These are phyloP conservation scores for Ibycter americanus DNA, from an alignment of 2,797 vertebrate genomes.

Conservation along the genomic window DNA sequence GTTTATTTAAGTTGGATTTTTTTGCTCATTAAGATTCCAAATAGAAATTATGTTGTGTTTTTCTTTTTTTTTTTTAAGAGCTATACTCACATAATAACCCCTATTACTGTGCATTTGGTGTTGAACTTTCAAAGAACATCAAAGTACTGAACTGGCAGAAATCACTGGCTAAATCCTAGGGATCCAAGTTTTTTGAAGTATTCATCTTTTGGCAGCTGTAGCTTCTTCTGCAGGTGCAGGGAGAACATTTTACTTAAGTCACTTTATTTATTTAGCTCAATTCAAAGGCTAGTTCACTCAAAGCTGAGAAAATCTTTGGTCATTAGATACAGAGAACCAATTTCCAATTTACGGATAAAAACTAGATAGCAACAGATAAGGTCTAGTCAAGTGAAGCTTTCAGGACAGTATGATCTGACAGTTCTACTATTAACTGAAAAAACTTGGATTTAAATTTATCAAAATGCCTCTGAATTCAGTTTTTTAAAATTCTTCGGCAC, in stretches of 20 bases:
- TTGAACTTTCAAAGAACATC: constrained; percentile 46
- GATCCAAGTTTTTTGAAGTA: constrained; percentile 31
- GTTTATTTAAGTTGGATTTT: neutral
- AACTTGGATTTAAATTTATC: neutral
- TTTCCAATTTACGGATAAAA: constrained; percentile 18
- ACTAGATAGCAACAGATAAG: neutral
- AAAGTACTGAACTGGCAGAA: constrained; percentile 39
- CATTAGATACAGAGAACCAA: constrained; percentile 31
- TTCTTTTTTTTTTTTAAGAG: neutral
- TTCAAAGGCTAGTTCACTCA: constrained; percentile 43
- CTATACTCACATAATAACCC: neutral
- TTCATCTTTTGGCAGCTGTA: constrained; percentile 58
- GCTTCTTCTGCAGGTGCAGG: constrained; percentile 63
- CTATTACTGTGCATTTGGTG: neutral
- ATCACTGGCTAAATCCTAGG: neutral
- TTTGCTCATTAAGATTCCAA: constrained; percentile 16
- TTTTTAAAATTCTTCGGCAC: neutral
- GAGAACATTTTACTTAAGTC: constrained; percentile 13
- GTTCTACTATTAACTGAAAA: neutral
- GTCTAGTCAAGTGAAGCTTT: neutral
- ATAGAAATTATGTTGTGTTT: neutral
- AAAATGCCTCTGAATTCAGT: neutral
- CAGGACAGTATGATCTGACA: neutral
- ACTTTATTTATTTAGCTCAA: constrained; percentile 41
- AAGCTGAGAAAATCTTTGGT: constrained; percentile 42